Percentiles rank a stretch among this genome's conserved stretches.
Conservation (phyloP, 2,888 invertebrate genomes). For the Hyles lineata region DNA sequence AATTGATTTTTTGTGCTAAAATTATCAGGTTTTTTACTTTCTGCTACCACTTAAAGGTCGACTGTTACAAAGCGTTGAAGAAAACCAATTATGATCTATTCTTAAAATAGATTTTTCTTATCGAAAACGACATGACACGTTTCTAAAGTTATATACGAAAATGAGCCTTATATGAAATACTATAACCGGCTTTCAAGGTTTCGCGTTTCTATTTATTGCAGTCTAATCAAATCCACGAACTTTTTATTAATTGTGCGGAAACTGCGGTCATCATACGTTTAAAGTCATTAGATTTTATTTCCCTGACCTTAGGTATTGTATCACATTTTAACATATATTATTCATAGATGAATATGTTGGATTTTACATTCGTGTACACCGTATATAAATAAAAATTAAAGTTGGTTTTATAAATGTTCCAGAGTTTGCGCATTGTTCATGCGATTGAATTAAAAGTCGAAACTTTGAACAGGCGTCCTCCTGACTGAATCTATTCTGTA, state of each 20-base stretch:
- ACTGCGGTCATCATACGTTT: background rate
- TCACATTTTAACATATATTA: too few species aligned
- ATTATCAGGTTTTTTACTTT: background rate
- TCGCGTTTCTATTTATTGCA: constrained; percentile 12
- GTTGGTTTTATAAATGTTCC: too few species aligned
- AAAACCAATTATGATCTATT: background rate
- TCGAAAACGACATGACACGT: background rate
- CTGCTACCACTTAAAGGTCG: background rate
- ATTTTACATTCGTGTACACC: too few species aligned
- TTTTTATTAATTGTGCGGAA: background rate
- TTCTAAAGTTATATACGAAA: background rate
- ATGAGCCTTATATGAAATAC: background rate
- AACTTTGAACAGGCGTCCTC: too few species aligned
- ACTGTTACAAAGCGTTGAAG: background rate
- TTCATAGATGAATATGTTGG: too few species aligned
- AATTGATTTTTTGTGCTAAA: background rate
- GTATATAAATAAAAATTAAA: too few species aligned
- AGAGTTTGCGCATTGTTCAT: too few species aligned
- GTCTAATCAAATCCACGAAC: background rate
- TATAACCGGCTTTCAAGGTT: constrained; percentile 19
- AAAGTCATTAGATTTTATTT: background rate
- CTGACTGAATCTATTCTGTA: too few species aligned
- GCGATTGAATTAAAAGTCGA: too few species aligned
- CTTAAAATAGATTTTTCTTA: background rate
- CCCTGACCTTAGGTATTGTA: too few species aligned